Base-by-base conservation (phyloP, 2,113 vertebrate species). In the Lethenteron camtschaticum region DNA sequence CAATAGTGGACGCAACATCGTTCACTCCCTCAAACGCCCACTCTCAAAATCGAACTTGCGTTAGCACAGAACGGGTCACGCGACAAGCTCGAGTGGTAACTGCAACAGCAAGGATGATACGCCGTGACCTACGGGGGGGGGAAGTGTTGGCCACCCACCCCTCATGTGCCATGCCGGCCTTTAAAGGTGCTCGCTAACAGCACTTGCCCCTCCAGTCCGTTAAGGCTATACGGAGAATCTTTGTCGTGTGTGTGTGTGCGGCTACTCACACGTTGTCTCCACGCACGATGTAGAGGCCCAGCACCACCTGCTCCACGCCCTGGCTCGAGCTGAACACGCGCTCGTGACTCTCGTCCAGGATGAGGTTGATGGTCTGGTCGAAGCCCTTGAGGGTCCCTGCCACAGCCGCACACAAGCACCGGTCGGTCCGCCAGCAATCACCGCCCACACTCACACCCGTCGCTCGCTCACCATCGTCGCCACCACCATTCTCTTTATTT, bases 321-420 rank as follows among this genome's bases (percentile, higher is more conserved):
- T 96, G 92, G 68, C 85, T 86, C 77, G 94, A 99, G 76, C 92
- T 96, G 80, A 99, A 99, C n/a, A 96, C 94, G 3, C 94, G 81
- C 79, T 99, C 94, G 11, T 99, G 94, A 71, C 94, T 99, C 81
- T 99, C 94, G 74, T 99, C 94, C 79, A 99, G 82, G 77, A 99
- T 99, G 76, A 99, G 82, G 78, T 99, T 99, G 79, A 99, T 96
- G 71, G 94, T 95, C 80, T 99, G 94, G 79, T 99, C 94, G 76
- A 99, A 99, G 73, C 94, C 94, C 78, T 99, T 99, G 69, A 96
- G 79, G 0, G 94, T 99, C 66, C 94, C 92, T 96, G 70, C 56
- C n/a, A 10, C 9, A 11, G 10, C 41, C 41, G 41, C 41, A 41
- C 41, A 41, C 41, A 7, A 41, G 41, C 41, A 6, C 41, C 41